phyloP scores from a whole-genome alignment of 1,140 invertebrate species.

The Trachymyrmex septentrionalis region DNA sequence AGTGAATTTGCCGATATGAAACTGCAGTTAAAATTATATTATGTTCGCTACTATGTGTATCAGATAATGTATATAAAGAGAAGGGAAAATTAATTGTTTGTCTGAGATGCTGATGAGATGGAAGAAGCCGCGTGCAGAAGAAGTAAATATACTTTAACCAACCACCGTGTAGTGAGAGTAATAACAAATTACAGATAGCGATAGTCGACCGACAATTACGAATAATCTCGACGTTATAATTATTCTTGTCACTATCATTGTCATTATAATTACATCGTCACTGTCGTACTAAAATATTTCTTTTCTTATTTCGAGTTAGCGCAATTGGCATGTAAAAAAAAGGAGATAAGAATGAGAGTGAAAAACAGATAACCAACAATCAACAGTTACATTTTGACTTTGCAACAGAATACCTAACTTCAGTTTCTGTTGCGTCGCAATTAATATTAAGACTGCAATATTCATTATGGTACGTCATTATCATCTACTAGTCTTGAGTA shows the following conservation, averaged over 20 bases:
- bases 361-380: neutral
- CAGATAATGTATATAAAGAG: conserved; percentile 83
- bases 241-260: conserved; percentile 78
- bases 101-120: conserved; percentile 66
- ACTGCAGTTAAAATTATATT: conserved; percentile 65
- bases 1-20: conserved; percentile 35
- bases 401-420: neutral
- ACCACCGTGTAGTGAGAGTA: conserved; percentile 85
- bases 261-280: conserved; percentile 75
- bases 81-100: conserved; percentile 80
- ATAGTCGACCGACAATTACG: conserved; percentile 79
- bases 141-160: conserved; percentile 83
- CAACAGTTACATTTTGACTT: conserved; percentile 21
- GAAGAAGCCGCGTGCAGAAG: conserved; percentile 25
- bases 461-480: conserved; percentile 51
- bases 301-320: conserved; percentile 60
- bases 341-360: neutral
- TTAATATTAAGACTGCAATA: conserved; percentile 73
- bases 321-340: conserved; percentile 35
- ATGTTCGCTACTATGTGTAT: conserved; percentile 81
- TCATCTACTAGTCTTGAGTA: conserved; percentile 43
- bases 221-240: conserved; percentile 80
- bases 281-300: conserved; percentile 58
- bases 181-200: conserved; percentile 84
- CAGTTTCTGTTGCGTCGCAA: conserved; percentile 54